These are phyloP conservation scores for Trichonephila inaurata DNA, from an alignment of 1,140 invertebrate species.

Conservation along the genomic window DNA sequence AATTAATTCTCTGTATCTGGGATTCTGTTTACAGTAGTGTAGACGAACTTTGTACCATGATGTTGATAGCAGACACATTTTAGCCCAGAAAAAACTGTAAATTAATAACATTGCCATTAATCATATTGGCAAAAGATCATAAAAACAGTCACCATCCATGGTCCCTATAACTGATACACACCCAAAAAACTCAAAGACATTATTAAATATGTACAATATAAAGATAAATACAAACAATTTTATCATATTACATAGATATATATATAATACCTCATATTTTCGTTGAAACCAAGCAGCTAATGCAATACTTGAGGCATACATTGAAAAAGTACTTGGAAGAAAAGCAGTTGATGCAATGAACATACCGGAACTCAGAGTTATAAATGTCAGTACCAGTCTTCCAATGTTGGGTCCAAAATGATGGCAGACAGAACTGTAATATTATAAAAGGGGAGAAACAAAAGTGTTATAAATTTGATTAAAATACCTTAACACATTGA, in stretches of 20 bases:
- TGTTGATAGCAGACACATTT: too few relatives aligned
- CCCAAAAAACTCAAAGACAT: too few relatives aligned
- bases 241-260: not conserved
- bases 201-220: too few relatives aligned
- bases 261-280: constrained; percentile 82
- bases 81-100: too few relatives aligned
- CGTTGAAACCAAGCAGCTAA: constrained; percentile 92
- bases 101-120: too few relatives aligned
- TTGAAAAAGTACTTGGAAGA: constrained; percentile 96
- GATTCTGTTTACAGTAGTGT: too few relatives aligned
- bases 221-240: not conserved
- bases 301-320: constrained; percentile 90
- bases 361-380: constrained; percentile 93
- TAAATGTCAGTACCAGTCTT: constrained; percentile 90
- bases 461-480: not conserved
- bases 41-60: too few relatives aligned
- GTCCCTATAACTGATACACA: too few relatives aligned
- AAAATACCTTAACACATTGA: too few relatives aligned
- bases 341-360: constrained; percentile 94
- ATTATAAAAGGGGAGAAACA: constrained; percentile 79
- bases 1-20: too few relatives aligned
- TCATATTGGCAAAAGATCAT: too few relatives aligned
- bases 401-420: constrained; percentile 95
- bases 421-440: constrained; percentile 88
- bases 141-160: too few relatives aligned